Conservation (phyloP, 2,888 invertebrate species). For the Zaprionus lineosus region DNA sequence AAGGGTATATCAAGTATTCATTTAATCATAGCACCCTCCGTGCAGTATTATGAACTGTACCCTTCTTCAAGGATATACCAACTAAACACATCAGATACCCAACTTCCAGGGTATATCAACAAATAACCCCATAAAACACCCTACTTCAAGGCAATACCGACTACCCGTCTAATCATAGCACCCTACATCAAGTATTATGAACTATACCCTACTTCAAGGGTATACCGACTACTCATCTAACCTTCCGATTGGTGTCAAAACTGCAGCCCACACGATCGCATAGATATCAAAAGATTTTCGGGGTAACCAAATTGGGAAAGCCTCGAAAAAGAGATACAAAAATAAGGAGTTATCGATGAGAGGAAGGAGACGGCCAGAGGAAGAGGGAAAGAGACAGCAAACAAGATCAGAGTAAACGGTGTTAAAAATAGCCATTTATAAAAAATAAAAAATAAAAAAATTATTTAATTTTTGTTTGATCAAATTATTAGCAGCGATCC, state of each 20-base stretch:
- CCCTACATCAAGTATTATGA: too few relatives aligned
- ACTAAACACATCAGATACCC: too few relatives aligned
- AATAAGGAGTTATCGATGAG: slow-evolving; percentile 9
- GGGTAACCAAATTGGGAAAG: slow-evolving; percentile 50
- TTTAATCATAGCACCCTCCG: too few relatives aligned
- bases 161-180: too few relatives aligned
- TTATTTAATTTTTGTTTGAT: slow-evolving; percentile 51
- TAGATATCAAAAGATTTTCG: slow-evolving; percentile 20
- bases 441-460: slow-evolving; percentile 36
- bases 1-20: too few relatives aligned
- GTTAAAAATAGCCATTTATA: slow-evolving; percentile 49
- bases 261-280: slow-evolving; percentile 31
- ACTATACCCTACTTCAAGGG: slow-evolving; percentile 7
- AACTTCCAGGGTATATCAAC: too few relatives aligned
- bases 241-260: slow-evolving; percentile 41
- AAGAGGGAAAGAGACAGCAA: background rate
- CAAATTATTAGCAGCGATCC: slow-evolving; percentile 53
- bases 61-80: too few relatives aligned
- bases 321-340: slow-evolving; percentile 57
- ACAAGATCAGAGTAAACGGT: slow-evolving; percentile 4
- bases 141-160: too few relatives aligned
- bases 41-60: too few relatives aligned
- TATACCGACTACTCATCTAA: slow-evolving; percentile 5
- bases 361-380: background rate
- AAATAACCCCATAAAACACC: background rate